phyloP scores from a whole-genome alignment of 2,888 invertebrate species.

The Thereva unica region DNA sequence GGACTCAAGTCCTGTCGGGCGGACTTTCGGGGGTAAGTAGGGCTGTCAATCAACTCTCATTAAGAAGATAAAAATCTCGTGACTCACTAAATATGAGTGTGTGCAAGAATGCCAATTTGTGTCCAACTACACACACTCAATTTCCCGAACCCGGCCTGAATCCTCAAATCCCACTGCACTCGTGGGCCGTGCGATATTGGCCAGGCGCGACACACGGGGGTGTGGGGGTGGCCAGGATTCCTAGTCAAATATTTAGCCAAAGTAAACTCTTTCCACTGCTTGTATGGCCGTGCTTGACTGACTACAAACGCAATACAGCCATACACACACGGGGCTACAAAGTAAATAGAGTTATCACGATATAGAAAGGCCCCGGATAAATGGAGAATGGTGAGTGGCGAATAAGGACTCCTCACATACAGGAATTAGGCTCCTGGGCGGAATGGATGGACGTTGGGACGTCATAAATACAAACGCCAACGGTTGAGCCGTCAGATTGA shows the following conservation, averaged over 20 bases:
- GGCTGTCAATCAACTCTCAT: slow-evolving; percentile 41
- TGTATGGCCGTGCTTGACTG: too few relatives aligned
- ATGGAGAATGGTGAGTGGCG: background rate
- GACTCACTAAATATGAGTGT: slow-evolving; percentile 40
- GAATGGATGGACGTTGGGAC: slow-evolving; percentile 31
- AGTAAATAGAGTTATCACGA: slow-evolving; percentile 29
- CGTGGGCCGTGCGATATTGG: too few relatives aligned
- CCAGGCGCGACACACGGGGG: too few relatives aligned
- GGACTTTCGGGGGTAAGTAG: background rate
- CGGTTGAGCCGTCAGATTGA: slow-evolving; percentile 25
- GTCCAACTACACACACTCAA: background rate
- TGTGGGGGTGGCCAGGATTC: too few relatives aligned
- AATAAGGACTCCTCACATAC: background rate
- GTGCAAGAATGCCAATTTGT: slow-evolving; percentile 36
- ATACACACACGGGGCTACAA: slow-evolving; percentile 8
- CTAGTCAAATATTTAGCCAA: too few relatives aligned
- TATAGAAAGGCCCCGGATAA: background rate
- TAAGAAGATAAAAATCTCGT: slow-evolving; percentile 40
- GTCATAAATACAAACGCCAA: slow-evolving; percentile 29
- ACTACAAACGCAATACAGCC: too few relatives aligned
- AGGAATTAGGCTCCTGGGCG: slow-evolving; percentile 31
- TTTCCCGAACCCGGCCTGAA: slow-evolving; percentile 1
- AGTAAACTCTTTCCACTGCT: too few relatives aligned
- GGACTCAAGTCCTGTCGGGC: background rate
- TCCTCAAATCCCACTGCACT: too few relatives aligned